These are phyloP conservation scores for Tubulanus polymorphus DNA, from an alignment of 2,888 invertebrate species.

Conservation along the genomic window DNA sequence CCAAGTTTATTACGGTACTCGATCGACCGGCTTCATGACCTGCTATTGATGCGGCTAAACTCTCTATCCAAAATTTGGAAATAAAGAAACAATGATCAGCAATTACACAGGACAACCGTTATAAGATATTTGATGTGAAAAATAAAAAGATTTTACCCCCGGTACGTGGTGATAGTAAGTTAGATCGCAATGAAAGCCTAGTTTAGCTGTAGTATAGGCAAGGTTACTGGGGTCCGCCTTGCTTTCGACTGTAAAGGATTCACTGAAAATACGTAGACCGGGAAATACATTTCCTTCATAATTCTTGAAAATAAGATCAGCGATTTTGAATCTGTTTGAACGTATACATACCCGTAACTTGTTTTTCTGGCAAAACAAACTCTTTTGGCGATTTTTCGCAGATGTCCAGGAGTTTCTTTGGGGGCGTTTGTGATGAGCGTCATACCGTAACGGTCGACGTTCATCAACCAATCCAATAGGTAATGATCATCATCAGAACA, in stretches of 20 bases:
- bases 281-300: too few relatives aligned
- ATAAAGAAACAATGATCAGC: too few relatives aligned
- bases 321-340: too few relatives aligned
- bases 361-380: slow-evolving; percentile 69
- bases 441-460: slow-evolving; percentile 65
- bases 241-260: slow-evolving; percentile 62
- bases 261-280: slow-evolving; percentile 45
- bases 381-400: slow-evolving; percentile 62
- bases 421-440: slow-evolving; percentile 64
- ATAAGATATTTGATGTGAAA: too few relatives aligned
- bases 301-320: too few relatives aligned
- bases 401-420: slow-evolving; percentile 57
- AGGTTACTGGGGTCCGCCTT: slow-evolving; percentile 70
- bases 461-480: background rate
- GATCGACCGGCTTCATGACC: too few relatives aligned
- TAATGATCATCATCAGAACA: too few relatives aligned
- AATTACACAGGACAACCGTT: too few relatives aligned
- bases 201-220: slow-evolving; percentile 66
- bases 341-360: slow-evolving; percentile 67
- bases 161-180: slow-evolving; percentile 75
- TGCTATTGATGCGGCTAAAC: too few relatives aligned
- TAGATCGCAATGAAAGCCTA: slow-evolving; percentile 72
- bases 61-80: too few relatives aligned
- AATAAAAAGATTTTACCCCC: too few relatives aligned
- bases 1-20: too few relatives aligned